Evolutionary conservation across 1,140 invertebrate genomes (phyloP), one percentile per base, ranked within the genome.

Genomic region (Euura lappo): DNA sequence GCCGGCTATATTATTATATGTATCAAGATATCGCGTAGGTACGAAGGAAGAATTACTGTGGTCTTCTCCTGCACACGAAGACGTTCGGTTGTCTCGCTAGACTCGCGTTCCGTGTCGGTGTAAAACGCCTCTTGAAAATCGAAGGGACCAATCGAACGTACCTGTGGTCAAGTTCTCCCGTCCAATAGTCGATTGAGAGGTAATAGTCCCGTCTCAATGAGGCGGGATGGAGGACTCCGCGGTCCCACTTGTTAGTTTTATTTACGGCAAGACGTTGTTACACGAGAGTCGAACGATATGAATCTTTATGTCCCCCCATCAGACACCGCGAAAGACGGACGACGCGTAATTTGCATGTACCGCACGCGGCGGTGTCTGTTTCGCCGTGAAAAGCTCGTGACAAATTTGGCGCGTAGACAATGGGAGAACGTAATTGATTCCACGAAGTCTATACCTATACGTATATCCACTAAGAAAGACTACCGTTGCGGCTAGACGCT

Each of bases 351-450:
- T 60, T 60, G 51, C 51, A 60, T 60, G 10, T 60, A n/a, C 51
- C 51, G 51, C 51, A 60, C 51, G 51, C 51, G 51, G 51, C 51
- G 51, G 51, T n/a, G 51, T 28, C 28, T 28, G 28, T 60, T 60
- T 60, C 51, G 6, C 51, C 51, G 51, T 60, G 51, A 60, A 60
- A 60, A 8, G 51, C 13, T 60, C 13, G 51, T 60, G 51, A 60
- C 51, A 60, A 60, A 60, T 60, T 60, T n/a, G 51, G 51, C 51
- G 51, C 4, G 51, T 6, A n/a, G 13, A 60, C 51, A 60, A 60
- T 60, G 51, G 51, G 51, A 60, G 13, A n/a, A 60, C 10, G 13
- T 60, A 60, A 60, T 60, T 60, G 51, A 60, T 60, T 60, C 51
- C 51, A 11, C 10, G 51, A 60, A 60, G 28, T 60, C 51, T 60